A percentile compares a stretch with the other conserved stretches of the same genome.
phyloP scores from a whole-genome alignment of 2,113 vertebrate species.

The Hiodon tergisus region DNA sequence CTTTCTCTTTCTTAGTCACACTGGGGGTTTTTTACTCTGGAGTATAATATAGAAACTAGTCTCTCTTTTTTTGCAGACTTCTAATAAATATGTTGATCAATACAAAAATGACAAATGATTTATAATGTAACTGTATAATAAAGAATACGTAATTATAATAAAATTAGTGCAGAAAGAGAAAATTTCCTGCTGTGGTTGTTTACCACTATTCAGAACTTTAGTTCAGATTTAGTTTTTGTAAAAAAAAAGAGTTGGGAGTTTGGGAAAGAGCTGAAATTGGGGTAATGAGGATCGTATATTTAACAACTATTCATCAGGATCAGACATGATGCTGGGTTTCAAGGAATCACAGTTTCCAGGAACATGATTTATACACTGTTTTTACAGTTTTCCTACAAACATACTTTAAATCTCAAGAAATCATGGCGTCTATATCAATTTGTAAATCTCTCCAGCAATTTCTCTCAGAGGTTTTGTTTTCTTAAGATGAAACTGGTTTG shows the following conservation, averaged over 20 bases:
- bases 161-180: neutral
- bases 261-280: neutral
- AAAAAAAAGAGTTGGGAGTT: neutral
- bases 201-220: neutral
- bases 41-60: too few relatives aligned
- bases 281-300: slow-evolving; percentile 3
- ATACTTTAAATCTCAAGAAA: slow-evolving; percentile 1
- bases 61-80: too few relatives aligned
- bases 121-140: too few relatives aligned
- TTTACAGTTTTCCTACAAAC: neutral
- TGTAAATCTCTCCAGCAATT: slow-evolving; percentile 8
- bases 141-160: too few relatives aligned
- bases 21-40: neutral
- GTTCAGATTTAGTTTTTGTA: neutral
- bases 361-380: slow-evolving; percentile 5
- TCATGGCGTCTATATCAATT: slow-evolving; percentile 1
- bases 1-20: slow-evolving; percentile 9
- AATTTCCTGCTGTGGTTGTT: neutral
- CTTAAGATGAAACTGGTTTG: neutral
- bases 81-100: too few relatives aligned
- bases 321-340: neutral
- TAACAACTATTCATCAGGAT: slow-evolving; percentile 12
- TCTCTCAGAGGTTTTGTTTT: neutral
- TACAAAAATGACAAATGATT: too few relatives aligned
- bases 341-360: slow-evolving; percentile 18